These are phyloP conservation scores for Litoditis marina DNA, from an alignment of 2,888 invertebrate species.

Conservation along the genomic window DNA sequence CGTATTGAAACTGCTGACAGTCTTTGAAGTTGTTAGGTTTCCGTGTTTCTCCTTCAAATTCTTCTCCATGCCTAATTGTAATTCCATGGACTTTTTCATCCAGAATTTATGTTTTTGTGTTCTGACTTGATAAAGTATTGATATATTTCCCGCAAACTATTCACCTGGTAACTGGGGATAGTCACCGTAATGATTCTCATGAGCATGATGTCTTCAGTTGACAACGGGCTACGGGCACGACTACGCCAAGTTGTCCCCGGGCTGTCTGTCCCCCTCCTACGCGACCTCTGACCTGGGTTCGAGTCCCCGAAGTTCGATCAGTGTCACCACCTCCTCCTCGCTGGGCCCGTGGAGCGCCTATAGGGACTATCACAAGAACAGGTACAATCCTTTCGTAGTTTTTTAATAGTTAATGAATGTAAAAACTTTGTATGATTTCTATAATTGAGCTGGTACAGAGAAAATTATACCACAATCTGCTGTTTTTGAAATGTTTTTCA, in stretches of 20 bases:
- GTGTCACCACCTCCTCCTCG: constrained; percentile 30
- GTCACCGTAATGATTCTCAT: not conserved
- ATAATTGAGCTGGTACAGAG: too few species aligned
- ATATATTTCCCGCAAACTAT: too few species aligned
- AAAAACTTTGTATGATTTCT: too few species aligned
- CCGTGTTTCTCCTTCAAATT: too few species aligned
- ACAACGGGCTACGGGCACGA: constrained; percentile 35
- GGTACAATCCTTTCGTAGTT: constrained; percentile 11
- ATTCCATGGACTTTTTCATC: too few species aligned
- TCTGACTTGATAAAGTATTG: too few species aligned
- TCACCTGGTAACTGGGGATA: not conserved
- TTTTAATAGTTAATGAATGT: not conserved
- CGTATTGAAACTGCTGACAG: too few species aligned
- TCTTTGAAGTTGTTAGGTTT: too few species aligned
- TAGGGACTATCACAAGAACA: constrained; percentile 37
- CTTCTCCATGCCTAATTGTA: too few species aligned
- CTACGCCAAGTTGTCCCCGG: constrained; percentile 25
- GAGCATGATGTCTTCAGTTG: constrained; percentile 40
- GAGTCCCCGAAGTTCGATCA: constrained; percentile 50
- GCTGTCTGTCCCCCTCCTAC: constrained; percentile 37
- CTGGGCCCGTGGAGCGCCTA: constrained; percentile 56
- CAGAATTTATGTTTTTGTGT: too few species aligned
- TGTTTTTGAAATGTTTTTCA: too few species aligned
- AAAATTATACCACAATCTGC: too few species aligned
- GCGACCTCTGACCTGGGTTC: constrained; percentile 60